Base-by-base conservation (phyloP, 92 coral and sea anemone species). In the Paragorgia papillata region DNA sequence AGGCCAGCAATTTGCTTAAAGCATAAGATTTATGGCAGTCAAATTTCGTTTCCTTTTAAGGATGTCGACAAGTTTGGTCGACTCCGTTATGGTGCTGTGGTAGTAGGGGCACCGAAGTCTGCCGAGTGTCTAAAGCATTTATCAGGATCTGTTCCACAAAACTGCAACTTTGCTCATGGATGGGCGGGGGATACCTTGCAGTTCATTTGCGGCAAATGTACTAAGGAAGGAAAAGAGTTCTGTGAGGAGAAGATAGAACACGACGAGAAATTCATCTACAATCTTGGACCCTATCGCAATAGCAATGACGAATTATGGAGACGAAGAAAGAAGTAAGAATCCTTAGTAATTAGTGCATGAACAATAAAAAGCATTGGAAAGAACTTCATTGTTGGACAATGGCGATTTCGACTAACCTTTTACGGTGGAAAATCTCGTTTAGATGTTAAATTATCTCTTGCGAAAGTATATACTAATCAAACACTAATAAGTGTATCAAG, bases 161-260 rank as follows among this genome's bases (percentile, higher is more conserved):
- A 51, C 0, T 84, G 88, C 30, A 0, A 0, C 13, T 84, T 31
- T 73, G 89, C 85, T 8, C 89, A 85, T 24, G 20, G 71, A 5
- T 85, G 89, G 89, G 43, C 37, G 33, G 82, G 81, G 0, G 89
- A 85, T 29, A 80, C 85, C 57, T 50, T 85, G 13, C 85, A 85
- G 44, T 39, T 44, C 32, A 62, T 85, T 20, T 85, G 89, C 30
- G 57, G 18, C 0, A 33, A 39, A n/a, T 85, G 89, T 8, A 80
- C 89, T 14, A 17, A 28, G 0, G 17, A 14, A 0, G 37, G 19
- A 40, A 13, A 9, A 25, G 0, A 0, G 24, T 32, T 4, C 10
- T 84, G 88, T n/a, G 17, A 39, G 24, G 17, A 39, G 24, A 70
- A 35, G 15, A 29, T 1, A 6, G 22, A 1, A 1, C 84, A 84